These are phyloP conservation scores for Cyanoderma ruficeps DNA, from an alignment of 2,113 vertebrate genomes.

Conservation along the genomic window DNA sequence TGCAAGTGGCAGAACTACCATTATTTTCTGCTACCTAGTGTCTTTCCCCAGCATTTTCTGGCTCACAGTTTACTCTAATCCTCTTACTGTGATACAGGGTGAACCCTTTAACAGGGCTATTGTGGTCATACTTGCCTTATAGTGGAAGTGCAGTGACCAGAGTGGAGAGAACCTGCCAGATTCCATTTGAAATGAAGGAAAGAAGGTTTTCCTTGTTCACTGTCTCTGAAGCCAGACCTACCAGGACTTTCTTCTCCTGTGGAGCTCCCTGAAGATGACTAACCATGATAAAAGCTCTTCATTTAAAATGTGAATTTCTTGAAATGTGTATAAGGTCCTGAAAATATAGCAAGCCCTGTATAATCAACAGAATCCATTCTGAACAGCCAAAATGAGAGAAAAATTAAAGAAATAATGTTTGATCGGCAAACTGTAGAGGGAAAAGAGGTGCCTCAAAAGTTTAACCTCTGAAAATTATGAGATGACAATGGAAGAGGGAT, in stretches of 20 bases:
- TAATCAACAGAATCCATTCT: background rate
- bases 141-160: background rate
- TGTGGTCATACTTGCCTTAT: fast-evolving
- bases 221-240: background rate
- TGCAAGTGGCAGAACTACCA: background rate
- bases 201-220: fast-evolving
- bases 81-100: background rate
- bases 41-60: background rate
- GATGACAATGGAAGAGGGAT: background rate
- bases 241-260: background rate
- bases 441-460: fast-evolving
- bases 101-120: background rate
- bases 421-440: fast-evolving
- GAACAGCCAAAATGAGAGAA: background rate
- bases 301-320: background rate
- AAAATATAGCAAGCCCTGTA: background rate
- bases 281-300: background rate
- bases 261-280: fast-evolving
- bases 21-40: background rate
- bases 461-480: background rate
- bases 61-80: background rate
- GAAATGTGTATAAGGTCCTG: background rate
- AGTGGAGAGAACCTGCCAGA: fast-evolving
- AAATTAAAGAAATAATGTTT: background rate
- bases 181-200: background rate